Base-by-base conservation (phyloP, 2,888 invertebrate genomes). In the Lasioglossum zephyrum region DNA sequence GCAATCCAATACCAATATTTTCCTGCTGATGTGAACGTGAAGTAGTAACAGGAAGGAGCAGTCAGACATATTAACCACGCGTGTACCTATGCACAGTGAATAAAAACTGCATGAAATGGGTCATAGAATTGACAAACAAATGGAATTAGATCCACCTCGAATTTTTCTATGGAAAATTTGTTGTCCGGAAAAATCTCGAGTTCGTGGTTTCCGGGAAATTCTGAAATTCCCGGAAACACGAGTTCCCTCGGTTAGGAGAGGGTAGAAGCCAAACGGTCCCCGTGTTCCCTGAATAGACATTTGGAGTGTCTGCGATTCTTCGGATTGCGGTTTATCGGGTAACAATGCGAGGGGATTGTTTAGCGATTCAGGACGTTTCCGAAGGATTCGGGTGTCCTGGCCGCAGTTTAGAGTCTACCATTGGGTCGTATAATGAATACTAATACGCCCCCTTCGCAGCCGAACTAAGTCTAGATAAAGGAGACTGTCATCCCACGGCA, bases 381-480 rank as follows among this genome's bases (percentile, higher is more conserved):
- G 63, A 53, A 60, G 84, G 82, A 77, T 84, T 77, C 78, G 77
- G 60, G 70, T 79, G 66, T 84, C 75, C 79, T 53, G n/a, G 66
- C 31, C 70, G 69, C 80, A 76, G 84, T 82, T 79, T 77, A 79
- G 82, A 53, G 72, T 70, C 44, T 49, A 79, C 84, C 79, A 60
- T 79, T 66, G 63, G 80, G 76, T 87, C 83, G 86, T 85, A 84
- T 85, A 87, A 89, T 85, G 89, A 89, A 89, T 89, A 89, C 83
- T 85, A 84, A 89, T 89, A 80, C 79, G 76, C n/a, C 70, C 31
- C 66, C 16, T 70, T 79, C 41, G 75, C 60, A 78, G 66, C 47
- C 36, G 47, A 66, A 82, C 76, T 82, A 84, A 86, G 83, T 76
- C 86, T 66, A 79, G 88, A 88, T 86, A 88, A 88, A 88, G 84